Conservation (phyloP, 2,797 vertebrate genomes). For the Periparus ater region DNA sequence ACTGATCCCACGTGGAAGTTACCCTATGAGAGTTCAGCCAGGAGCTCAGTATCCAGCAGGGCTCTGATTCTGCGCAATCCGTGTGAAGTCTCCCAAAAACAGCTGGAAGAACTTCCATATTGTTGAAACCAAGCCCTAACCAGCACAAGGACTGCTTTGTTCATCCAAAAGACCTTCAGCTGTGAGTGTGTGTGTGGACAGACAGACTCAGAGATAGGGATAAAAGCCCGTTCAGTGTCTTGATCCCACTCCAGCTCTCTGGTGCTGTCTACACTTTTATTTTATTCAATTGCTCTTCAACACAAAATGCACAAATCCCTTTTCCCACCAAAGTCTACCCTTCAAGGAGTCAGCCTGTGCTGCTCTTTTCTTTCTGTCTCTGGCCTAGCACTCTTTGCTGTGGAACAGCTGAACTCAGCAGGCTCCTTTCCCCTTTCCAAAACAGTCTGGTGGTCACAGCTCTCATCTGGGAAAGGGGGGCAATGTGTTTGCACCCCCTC, state of each 20-base stretch:
- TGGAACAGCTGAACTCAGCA: conserved; percentile 45
- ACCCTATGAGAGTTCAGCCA: not conserved
- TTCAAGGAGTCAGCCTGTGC: not conserved
- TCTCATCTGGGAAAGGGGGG: not conserved
- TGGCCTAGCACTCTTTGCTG: not conserved
- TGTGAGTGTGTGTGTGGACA: not conserved
- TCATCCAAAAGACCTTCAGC: conserved; percentile 37
- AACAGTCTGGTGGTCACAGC: conserved; percentile 16
- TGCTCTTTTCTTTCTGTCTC: not conserved
- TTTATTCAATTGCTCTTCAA: not conserved
- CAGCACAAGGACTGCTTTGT: conserved; percentile 28
- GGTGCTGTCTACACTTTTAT: not conserved
- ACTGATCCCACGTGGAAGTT: not conserved
- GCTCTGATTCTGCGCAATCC: not conserved
- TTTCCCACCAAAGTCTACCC: not conserved
- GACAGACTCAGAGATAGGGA: not conserved
- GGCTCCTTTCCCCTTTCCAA: conserved; percentile 21
- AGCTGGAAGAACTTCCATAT: conserved; percentile 49
- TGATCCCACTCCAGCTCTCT: not conserved
- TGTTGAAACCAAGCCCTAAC: conserved; percentile 28
- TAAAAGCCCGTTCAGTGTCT: not conserved
- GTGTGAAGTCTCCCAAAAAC: not conserved
- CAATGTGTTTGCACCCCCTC: not conserved
- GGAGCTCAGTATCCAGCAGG: not conserved
- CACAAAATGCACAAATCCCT: not conserved